Evolutionary conservation across 2,797 vertebrate species (phyloP).

Genomic region (Sphaeramia orbicularis): DNA sequence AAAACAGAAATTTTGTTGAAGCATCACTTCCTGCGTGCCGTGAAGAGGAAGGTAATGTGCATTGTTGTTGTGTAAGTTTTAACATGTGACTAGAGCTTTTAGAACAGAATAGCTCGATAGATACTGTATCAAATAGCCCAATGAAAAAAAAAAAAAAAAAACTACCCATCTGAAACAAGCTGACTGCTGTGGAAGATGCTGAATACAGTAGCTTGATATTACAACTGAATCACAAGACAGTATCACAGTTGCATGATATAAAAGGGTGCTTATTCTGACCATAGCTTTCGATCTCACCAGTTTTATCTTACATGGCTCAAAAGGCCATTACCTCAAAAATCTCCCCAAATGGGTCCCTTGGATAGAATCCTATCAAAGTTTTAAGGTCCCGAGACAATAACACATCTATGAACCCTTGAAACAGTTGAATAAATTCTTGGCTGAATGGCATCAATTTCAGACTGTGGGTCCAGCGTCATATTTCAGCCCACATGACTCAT

Average conservation of each 20-base stretch:
- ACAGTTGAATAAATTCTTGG: conserved; percentile 24
- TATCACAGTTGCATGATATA: background rate
- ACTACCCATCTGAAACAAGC: background rate
- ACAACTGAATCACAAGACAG: background rate
- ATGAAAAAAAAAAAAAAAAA: too few species aligned
- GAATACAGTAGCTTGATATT: conserved; percentile 3
- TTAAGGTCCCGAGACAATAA: conserved; percentile 5
- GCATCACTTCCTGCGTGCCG: too few species aligned
- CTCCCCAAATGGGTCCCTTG: conserved; percentile 28
- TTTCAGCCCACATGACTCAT: conserved; percentile 33
- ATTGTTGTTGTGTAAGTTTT: too few species aligned
- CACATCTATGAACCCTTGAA: conserved; percentile 29
- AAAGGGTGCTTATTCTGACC: background rate
- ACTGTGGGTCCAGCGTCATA: conserved; percentile 1
- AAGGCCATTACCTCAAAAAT: conserved; percentile 8
- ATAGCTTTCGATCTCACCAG: conserved; percentile 7
- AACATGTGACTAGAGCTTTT: too few species aligned
- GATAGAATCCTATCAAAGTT: conserved; percentile 24
- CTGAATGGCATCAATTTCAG: conserved; percentile 21
- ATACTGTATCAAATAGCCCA: too few species aligned
- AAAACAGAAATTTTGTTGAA: too few species aligned
- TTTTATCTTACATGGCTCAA: conserved; percentile 26
- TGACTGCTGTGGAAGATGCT: background rate
- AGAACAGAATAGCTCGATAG: too few species aligned
- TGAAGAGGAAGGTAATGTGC: too few species aligned